A percentile compares a stretch with the other conserved stretches of the same genome.
These are phyloP conservation scores for Lithobates pipiens DNA, from an alignment of 2,797 vertebrate genomes.

Conservation along the genomic window DNA sequence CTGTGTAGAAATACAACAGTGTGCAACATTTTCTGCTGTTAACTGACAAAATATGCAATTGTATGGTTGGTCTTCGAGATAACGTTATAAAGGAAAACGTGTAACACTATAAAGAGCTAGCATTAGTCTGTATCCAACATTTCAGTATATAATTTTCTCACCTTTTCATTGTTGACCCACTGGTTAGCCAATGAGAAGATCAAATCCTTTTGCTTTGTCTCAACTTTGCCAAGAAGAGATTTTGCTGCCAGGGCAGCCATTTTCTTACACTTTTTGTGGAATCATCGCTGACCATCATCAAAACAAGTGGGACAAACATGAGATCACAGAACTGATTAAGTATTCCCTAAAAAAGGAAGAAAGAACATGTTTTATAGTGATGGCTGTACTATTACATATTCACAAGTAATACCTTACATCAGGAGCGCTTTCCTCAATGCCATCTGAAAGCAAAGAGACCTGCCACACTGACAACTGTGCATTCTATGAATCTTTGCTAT, in stretches of 20 bases:
- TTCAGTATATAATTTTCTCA: constrained; percentile 60
- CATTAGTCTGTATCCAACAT: no score
- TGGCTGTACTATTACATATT: not conserved
- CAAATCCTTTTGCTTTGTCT: constrained; percentile 78
- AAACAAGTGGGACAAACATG: constrained; percentile 90
- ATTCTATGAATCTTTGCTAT: no score
- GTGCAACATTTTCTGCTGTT: no score
- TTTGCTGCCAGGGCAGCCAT: constrained; percentile 90
- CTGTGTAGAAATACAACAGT: no score
- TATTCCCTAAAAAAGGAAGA: constrained; percentile 76
- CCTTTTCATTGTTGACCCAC: constrained; percentile 90
- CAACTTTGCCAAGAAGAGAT: constrained; percentile 83
- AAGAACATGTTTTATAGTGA: not conserved
- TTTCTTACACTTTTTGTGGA: constrained; percentile 89
- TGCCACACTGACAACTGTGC: no score
- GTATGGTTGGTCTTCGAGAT: no score
- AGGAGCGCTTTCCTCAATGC: no score
- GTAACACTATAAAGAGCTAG: no score
- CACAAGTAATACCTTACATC: not conserved
- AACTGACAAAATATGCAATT: no score
- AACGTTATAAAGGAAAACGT: no score
- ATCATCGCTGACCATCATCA: constrained; percentile 90
- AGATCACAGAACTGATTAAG: constrained; percentile 83
- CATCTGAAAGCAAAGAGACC: no score
- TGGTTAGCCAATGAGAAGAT: constrained; percentile 83